Evolutionary conservation across 2,113 vertebrate genomes (phyloP), one percentile per base, ranked within the genome.

Genomic region (Seriola rivoliana): DNA sequence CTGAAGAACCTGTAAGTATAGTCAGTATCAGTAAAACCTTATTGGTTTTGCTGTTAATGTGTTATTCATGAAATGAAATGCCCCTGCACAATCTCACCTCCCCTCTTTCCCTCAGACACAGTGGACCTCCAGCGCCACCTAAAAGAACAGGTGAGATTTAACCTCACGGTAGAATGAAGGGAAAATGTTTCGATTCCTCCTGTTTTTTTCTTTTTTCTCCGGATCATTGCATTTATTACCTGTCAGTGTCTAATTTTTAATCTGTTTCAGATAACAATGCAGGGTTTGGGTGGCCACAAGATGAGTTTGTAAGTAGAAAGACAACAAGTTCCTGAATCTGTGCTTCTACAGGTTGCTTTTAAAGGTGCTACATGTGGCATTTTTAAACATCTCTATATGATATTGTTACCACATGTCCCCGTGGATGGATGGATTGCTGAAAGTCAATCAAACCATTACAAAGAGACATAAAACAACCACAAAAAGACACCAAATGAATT

Each of bases 241-340:
- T 42, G 7, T 32, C 16, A 23, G 9, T 62, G 14, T 48, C 13
- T 36, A 16, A 36, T 14, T 46, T 50, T 23, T 4, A 57, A 75
- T 34, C 11, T 65, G 21, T 88, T 90, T 29, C 78, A 95, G 94
- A 93, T 36, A 81, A 87, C 50, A 93, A 81, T 64, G 44, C 85
- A 14, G 75, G 32, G 4, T 86, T 79, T 63, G 87, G 82, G n/a
- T 95, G 94, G 94, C 93, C 93, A 12, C 89, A 90, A 4, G 93
- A 92, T 46, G 94, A 96, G 38, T 94, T 94, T 93, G 95, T 95
- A 84, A 95, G 94, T 93, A 59, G 48, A 71, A 42, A 75, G 12
- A 81, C 13, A 44, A 25, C 46, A 64, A 60, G 6, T 60, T 38
- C 21, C 36, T 80, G 34, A 19, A 25, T 42, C 16, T 58, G 11